Evolutionary conservation across 2,888 invertebrate species (phyloP), one percentile per base, ranked within the genome.

Genomic region (Plutella xylostella): DNA sequence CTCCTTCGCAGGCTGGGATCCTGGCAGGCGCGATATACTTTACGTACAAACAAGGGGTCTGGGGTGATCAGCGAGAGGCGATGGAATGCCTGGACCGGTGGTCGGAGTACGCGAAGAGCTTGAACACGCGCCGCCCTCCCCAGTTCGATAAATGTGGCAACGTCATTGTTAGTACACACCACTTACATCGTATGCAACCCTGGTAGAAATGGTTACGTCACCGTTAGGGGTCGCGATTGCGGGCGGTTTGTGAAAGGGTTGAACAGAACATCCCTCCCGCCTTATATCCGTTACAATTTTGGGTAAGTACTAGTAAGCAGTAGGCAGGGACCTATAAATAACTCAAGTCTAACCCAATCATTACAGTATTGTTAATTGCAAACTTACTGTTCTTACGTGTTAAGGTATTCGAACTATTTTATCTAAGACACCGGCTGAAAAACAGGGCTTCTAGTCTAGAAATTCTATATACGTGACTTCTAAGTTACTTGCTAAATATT

Each of bases 1-100:
- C 20, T 20, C 20, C 37, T 21, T 42, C 35, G 12, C 65, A 79
- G 80, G 74, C 80, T 75, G 77, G 74, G 35, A 60, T 82, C 71
- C 71, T 82, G 55, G 72, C 69, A 59, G 73, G 82, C 45, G 62
- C 75, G 50, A 62, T 72, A 51, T 79, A 75, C 61, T 84, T 79
- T 61, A 83, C 83, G 56, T 76, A 77, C 56, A 56, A 65, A 47
- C 80, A 84, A 64, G 83, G 83, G 57, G 68, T 84, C 51, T 84
- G 83, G 84, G 82, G 82, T 53, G 67, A 75, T 53, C 82, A 83
- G 55, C 69, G 60, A 55, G 73, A 77, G 46, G 72, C 72, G 53
- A 72, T 66, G n/a, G 82, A 82, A 57, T 76, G 76, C 62, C 50
- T 76, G 44, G 62, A 65, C 21, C 72, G 83, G 39, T 82, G 82